Base-by-base conservation (phyloP, 1,140 invertebrate genomes). In the Battus philenor region DNA sequence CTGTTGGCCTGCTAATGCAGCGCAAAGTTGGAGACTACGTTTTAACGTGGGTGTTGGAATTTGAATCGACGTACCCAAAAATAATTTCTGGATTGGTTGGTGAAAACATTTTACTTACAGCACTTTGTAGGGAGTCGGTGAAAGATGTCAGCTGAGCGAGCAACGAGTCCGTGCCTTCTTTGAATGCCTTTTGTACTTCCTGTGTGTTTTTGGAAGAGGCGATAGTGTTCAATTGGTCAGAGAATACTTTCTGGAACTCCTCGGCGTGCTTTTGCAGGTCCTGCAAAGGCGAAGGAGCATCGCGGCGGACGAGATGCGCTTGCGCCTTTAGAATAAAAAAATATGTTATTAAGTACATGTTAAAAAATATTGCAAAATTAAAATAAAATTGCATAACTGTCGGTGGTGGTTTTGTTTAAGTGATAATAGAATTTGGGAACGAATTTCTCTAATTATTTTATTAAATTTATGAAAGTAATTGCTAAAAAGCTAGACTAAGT, bases 211-310 rank as follows among this genome's bases (percentile, higher is more conserved):
- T 74, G 15, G 72, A 77, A 60, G 59, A 71, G 50, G 45, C 43
- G 16, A 84, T 46, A 1, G 66, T 12, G 50, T 68, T 71, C 16
- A 81, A 29, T 44, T 77, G 68, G 44, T 79, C 74, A 6, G 38
- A 49, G 59, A 84, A 63, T 0, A 68, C 75, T 64, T 82, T 80
- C 44, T 64, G 58, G 65, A 82, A 74, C 44, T 68, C 66, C 0
- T 41, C 44, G n/a, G 76, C 74, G 47, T 79, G 66, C 53, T 81
- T 76, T 54, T 76, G 50, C 17, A 78, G 15, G 7, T 80, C 74
- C 12, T 70, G 43, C 36, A 72, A 56, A 1, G 59, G 20, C 7
- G 56, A 22, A 5, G 71, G 59, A 1, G 75, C 69, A 5, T 84
- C 80, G 36, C 77, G 71, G 2, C 68, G 68, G 12, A 74, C 70